Conservation (phyloP, 2,888 invertebrate species). For the Gasteruption jaculator region DNA sequence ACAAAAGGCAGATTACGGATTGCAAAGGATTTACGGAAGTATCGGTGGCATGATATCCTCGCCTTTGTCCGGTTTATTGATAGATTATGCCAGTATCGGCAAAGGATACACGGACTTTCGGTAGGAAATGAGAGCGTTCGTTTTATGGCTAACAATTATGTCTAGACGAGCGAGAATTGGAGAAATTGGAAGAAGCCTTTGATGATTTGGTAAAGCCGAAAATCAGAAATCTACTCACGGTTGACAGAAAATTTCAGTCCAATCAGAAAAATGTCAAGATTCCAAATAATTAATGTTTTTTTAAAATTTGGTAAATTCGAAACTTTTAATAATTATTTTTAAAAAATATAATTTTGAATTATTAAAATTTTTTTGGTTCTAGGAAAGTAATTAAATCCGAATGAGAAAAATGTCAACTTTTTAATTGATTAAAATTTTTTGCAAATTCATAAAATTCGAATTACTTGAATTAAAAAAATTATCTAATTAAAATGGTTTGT, state of each 20-base stretch:
- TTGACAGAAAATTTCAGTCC: not conserved
- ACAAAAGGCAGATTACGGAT: constrained; percentile 72
- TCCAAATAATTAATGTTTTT: no score
- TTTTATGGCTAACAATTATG: constrained; percentile 2
- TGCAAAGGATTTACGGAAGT: constrained; percentile 72
- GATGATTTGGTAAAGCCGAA: not conserved
- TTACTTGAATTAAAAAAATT: no score
- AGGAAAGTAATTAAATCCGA: no score
- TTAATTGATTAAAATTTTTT: no score
- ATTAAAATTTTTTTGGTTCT: no score
- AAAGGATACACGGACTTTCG: constrained; percentile 71
- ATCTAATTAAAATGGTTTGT: no score
- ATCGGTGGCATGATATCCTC: constrained; percentile 78
- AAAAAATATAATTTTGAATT: not conserved
- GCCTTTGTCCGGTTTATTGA: constrained; percentile 68
- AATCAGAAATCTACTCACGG: not conserved
- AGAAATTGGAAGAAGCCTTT: not conserved
- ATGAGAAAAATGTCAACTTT: no score
- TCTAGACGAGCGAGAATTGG: not conserved
- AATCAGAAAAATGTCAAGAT: no score
- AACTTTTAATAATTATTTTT: not conserved
- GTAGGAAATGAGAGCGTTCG: constrained; percentile 46
- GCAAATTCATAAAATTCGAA: no score
- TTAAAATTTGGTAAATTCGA: constrained; percentile 3
- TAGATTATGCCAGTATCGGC: constrained; percentile 68